Base-by-base conservation (phyloP, 2,888 invertebrate genomes). In the Apamea crenata region DNA sequence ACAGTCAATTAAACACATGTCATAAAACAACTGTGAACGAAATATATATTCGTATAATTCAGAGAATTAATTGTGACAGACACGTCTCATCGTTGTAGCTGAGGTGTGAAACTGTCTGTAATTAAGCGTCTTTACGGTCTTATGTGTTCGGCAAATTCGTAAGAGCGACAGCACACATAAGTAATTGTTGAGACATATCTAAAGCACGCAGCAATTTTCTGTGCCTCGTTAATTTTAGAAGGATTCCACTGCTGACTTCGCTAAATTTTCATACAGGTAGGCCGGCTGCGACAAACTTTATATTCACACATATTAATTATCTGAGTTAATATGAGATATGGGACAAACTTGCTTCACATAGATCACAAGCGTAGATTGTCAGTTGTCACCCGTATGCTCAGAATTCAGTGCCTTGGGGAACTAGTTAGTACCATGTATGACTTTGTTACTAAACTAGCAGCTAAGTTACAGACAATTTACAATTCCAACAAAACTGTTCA, bases 401-500 rank as follows among this genome's bases (percentile, higher is more conserved):
- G 10, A 56, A 47, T 74, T 65, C 25, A 66, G 50, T 44, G 47
- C 44, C 36, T 69, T 29, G 21, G 36, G 47, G 53, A 73, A 59
- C 44, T 74, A 65, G 36, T 69, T 78, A 65, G 53, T 21, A 32
- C 14, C 32, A n/a, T 78, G 87, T 72, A 69, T 77, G 61, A 77
- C 72, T 82, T 87, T 50, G 36, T 14, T n/a, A 69, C 68, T 56
- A 7, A 59, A 32, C 32, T 76, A 47, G 44, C 32, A 77, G 44
- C 53, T 47, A 75, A 77, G 61, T 73, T 67, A 75, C 70, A 78
- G 70, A 81, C 78, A 79, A 80, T 82, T 67, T 56, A 71, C 88
- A 80, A 80, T 74, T 72, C 21, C 67, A 87, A 80, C 88, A 85
- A 72, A 82, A 76, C 71, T 85, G 63, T 76, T 82, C 82, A 74